Evolutionary conservation across 2,888 invertebrate genomes (phyloP), one percentile per base, ranked within the genome.

Genomic region (Watsonalla binaria): DNA sequence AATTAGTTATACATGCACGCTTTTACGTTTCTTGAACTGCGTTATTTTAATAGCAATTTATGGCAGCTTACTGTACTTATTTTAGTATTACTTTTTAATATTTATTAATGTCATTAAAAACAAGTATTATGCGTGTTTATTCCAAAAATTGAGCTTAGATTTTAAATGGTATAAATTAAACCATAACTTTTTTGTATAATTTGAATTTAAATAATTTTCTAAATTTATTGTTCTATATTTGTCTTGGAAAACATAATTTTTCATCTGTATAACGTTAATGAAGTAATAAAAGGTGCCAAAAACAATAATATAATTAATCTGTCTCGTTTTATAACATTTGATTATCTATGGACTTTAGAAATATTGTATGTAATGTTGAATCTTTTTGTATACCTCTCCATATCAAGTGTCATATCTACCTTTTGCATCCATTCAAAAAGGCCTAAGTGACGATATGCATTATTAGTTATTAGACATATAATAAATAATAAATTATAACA

Each of bases 71-170:
- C 48, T 51, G 45, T 54, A 54, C 45, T 53, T 56, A 42, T 11
- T 42, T 11, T 54, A 54, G 56, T 55, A 54, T 35, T 54, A 53
- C 8, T 45, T 46, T 46, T 46, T 59, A 58, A 56, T 59, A 62
- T 62, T 56, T 53, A 61, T 61, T 58, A 59, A 68, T 66, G 66
- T 66, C 68, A 68, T 68, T 68, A 59, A 65, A 59, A 56, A 50
- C 58, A 57, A 42, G 42, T 34, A 11, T 56, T 51, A 53, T 50
- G 47, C 54, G 53, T 6, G 52, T 51, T 42, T 50, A 54, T 39
- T 51, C 48, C 47, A 46, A 39, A 47, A 24, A 24, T 24, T 24
- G 24, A 24, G 24, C 2, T 24, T 24, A 24, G 24, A 4, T 24
- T 1, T 24, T 4, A 24, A 24, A 24, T 24, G 24, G 24, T 24